Base-by-base conservation (phyloP, 92 coral and sea anemone species). In the Phenganax subtilis region DNA sequence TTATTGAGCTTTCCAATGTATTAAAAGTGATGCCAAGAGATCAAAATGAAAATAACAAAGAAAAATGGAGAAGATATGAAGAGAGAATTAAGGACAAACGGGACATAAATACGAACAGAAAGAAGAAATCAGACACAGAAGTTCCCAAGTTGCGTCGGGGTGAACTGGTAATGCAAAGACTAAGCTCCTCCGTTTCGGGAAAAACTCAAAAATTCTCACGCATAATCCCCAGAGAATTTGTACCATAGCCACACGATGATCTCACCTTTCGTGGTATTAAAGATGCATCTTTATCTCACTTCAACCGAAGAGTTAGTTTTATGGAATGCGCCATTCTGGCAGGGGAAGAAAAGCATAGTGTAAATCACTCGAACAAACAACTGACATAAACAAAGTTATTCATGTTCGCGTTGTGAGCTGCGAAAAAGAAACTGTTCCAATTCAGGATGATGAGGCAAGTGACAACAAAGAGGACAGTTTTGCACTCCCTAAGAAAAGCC, bases 261-360 rank as follows among this genome's bases (percentile, higher is more conserved):
- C 47, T 64, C 37, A 64, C 70, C 17, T 1, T 64, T 64, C 37
- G 70, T 64, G 70, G 70, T 0, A 64, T 64, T 28, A 64, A 64
- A 64, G 70, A 64, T 64, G 75, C 28, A 15, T 71, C 55, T 71
- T 71, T 71, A 44, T 12, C 75, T 37, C 75, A 71, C 30, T 71
- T 71, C 51, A 55, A 55, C 20, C 75, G 55, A 71, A 47, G 75
- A 68, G 57, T 71, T 53, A 71, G 56, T 71, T 55, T 55, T 30
- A 71, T 71, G 75, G 75, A 71, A 44, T 71, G 75, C 28, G 75
- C 31, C 27, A 71, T 71, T 71, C 51, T 71, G 30, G 75, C 75
- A 71, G 75, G 75, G 11, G 75, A 71, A 55, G 55, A 71, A 71
- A 55, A 55, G 2, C 75, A 11, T 71, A 7, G 25, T 71, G 75